Evolutionary conservation across 2,797 vertebrate genomes (phyloP), one percentile per base, ranked within the genome.

Genomic region (Synaphobranchus kaupii): DNA sequence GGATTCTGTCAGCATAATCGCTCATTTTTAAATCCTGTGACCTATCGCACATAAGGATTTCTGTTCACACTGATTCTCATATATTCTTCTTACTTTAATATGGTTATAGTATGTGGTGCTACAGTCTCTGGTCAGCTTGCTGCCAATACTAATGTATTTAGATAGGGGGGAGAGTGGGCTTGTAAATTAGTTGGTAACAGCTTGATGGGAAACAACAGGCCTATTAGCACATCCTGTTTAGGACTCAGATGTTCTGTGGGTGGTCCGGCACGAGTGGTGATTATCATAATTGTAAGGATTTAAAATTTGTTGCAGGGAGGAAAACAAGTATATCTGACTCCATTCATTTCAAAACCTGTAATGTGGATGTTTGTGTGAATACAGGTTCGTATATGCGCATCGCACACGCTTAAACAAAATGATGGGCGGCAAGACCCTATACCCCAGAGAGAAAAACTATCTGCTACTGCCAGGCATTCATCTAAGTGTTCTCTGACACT

Each of bases 111-210:
- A 39, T 76, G 31, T 39, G 34, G 3, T 76, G 5, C 8, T 80
- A n/a, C 20, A 20, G 39, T 47, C 39, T 22, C 17, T 47, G 20
- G 76, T 48, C 39, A 80, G 44, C 48, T 20, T 48, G 7, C 44
- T 80, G 76, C 44, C 50, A 84, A 22, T 87, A 7, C 66, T 84
- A 83, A 83, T 71, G 47, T 20, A 83, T 39, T 84, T 83, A 83
- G 68, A 71, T 54, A 9, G 60, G 22, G 22, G n/a, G 25, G 22
- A 25, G 81, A 34, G 47, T 54, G 60, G 31, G 47, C 28, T 60
- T 83, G 47, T 83, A 52, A 71, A 73, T 76, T 47, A 50, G 52
- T 50, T 8, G 28, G 34, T 86, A 80, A 25, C 73, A 60, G 48
- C 28, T 78, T 86, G 52, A 56, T 58, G 34, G 71, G 39, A 76